Base-by-base conservation (phyloP, 53 echinoderm and acorn worm species). In the Paracentrotus lividus region DNA sequence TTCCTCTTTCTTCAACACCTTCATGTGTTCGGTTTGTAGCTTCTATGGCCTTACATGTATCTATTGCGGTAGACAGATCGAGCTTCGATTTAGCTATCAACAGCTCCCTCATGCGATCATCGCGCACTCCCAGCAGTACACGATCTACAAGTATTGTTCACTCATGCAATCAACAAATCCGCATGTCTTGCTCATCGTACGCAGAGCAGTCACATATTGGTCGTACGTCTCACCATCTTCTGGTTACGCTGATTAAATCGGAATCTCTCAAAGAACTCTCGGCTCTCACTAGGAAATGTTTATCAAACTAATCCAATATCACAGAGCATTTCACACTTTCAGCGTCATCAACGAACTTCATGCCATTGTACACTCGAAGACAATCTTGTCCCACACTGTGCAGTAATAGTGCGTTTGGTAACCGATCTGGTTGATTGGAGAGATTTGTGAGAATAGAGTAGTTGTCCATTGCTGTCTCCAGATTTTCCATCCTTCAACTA, bases 31-130 rank as follows among this genome's bases (percentile, higher is more conserved):
- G n/a, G 93, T 87, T 34, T 93, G n/a, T 85, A 38, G 86, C 92
- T 24, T 97, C 95, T 5, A 86, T 88, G 12, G 94, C 93, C 27
- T 95, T 94, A 86, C 95, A 95, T 26, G 92, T 92, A n/a, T 96
- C 93, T 29, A 94, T 93, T 0, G 94, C 95, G 27, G 52, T 58
- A 44, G 67, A 72, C 18, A 97, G 42, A 3, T 94, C 93, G 0
- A 95, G 85, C 36, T 94, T 93, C 52, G 51, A 86, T 7, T 91
- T 94, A 14, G 85, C 93, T 86, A 95, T 88, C 90, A 94, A 85
- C 27, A n/a, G n/a, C 51, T 96, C 95, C 78, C 95, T 92, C 88
- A 95, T 96, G 20, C 55, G 88, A 23, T 95, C 78, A n/a, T 96
- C 94, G 38, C 20, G 56, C n/a, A 95, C 94, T 5, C 95, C 95